phyloP scores from a whole-genome alignment of 2,113 vertebrate species.

The Cnemophilus loriae region DNA sequence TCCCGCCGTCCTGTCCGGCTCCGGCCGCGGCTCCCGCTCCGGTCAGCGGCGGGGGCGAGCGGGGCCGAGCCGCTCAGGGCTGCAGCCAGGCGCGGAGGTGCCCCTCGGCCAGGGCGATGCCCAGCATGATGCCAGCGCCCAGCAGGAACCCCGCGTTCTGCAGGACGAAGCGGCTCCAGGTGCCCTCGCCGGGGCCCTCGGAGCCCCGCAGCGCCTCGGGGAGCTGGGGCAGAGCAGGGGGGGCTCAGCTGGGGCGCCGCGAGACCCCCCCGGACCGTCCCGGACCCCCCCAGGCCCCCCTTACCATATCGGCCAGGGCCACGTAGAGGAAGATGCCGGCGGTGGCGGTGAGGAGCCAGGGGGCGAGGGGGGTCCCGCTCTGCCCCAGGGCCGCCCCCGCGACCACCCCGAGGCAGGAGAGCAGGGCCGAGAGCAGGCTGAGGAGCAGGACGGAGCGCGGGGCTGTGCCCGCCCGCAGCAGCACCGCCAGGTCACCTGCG shows the following conservation, averaged over 20 bases:
- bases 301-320: conserved; percentile 81
- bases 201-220: conserved; percentile 60
- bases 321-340: conserved; percentile 84
- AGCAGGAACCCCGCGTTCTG: conserved; percentile 76
- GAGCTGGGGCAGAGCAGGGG: conserved; percentile 59
- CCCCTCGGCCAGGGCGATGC: conserved; percentile 79
- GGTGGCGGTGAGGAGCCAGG: conserved; percentile 80
- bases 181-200: background rate
- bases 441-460: conserved; percentile 63
- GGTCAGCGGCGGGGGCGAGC: background rate
- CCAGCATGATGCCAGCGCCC: conserved; percentile 76
- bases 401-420: conserved; percentile 70
- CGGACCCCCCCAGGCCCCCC: no score
- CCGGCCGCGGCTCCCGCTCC: background rate
- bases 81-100: conserved; percentile 51
- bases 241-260: background rate
- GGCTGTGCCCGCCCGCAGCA: conserved; percentile 72
- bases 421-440: conserved; percentile 72
- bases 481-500: conserved; percentile 79
- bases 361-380: conserved; percentile 66
- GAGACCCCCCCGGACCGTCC: no score
- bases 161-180: conserved; percentile 58
- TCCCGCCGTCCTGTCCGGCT: no score
- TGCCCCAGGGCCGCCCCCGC: conserved; percentile 67
- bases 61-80: background rate